Evolutionary conservation across 2,113 vertebrate species (phyloP), one percentile per base, ranked within the genome.

Genomic region (Tenebrosternarchus preto): DNA sequence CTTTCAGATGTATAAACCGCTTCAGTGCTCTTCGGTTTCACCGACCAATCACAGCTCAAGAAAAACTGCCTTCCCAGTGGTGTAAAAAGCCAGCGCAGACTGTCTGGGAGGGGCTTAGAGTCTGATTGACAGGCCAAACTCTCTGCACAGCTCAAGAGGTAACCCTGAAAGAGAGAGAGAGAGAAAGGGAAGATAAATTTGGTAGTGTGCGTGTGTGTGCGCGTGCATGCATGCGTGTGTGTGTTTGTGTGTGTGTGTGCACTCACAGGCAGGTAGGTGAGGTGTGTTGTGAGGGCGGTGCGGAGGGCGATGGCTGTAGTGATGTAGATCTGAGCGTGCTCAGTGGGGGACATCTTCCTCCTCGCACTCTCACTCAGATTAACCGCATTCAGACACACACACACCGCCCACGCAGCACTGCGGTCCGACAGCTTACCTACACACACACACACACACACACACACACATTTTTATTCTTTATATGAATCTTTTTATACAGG

Each of bases 21-120:
- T 20, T 96, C 95, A 74, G 90, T 92, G 0, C 92, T 90, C 73
- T 94, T 92, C 0, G 94, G 93, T 85, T 93, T 97, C 88, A 98
- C 93, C 0, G 95, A 96, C 98, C 98, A 99, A 90, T 96, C 97
- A 76, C 95, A 94, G 72, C 95, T 95, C 88, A 98, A 92, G 90
- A 99, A 99, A 84, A 99, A 99, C 90, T 96, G 96, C 85, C 95
- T 92, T 73, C 96, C 97, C 87, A 98, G 66, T 0, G 97, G 97
- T 5, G 96, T 97, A 89, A 97, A 97, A 70, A 99, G 94, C 97
- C 98, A 99, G 78, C 94, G 95, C 78, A 97, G 83, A 0, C 93
- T 94, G 83, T 98, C 96, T 0, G 96, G 96, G 82, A 96, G 90
- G 0, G 93, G 87, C 20, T 92, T 96, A 27, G 84, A 88, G 73